phyloP scores from a whole-genome alignment of 2,113 vertebrate species.

The Brachionichthys hirsutus region DNA sequence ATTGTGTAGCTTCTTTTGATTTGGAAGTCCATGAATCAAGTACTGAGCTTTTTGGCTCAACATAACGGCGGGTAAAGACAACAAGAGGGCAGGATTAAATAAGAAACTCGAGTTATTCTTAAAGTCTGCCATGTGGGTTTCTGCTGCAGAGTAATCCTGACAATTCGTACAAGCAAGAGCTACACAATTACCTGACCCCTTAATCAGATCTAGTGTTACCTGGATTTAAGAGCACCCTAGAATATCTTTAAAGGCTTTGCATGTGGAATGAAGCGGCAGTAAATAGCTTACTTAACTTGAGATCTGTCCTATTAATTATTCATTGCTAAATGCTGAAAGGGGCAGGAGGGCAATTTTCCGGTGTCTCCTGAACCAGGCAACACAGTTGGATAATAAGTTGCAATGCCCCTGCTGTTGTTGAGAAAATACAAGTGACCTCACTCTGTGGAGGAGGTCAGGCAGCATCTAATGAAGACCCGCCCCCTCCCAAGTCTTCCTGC shows the following conservation, averaged over 20 bases:
- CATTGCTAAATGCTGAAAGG: conserved; percentile 66
- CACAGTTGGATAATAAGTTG: conserved; percentile 72
- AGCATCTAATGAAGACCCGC: conserved; percentile 71
- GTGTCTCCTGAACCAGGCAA: conserved; percentile 61
- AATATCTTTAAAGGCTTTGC: neutral
- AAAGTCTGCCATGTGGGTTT: neutral
- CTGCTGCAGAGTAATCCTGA: neutral
- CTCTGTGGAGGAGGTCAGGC: conserved; percentile 61
- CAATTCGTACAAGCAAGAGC: conserved; percentile 5
- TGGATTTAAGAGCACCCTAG: neutral
- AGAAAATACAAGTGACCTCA: conserved; percentile 68
- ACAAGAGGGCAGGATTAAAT: no score
- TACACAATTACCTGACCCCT: conserved; percentile 4
- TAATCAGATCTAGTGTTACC: conserved; percentile 9
- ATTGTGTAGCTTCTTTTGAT: no score
- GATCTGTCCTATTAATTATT: conserved; percentile 69
- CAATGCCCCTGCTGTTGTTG: conserved; percentile 64
- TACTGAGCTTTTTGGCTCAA: no score
- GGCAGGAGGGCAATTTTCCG: conserved; percentile 51
- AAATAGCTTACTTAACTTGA: conserved; percentile 31
- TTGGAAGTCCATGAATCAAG: no score
- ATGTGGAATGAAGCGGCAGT: conserved; percentile 31
- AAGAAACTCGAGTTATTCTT: no score
- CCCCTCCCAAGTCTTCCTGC: conserved; percentile 47
- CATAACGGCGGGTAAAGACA: no score